Evolutionary conservation across 2,888 invertebrate species (phyloP), one percentile per base, ranked within the genome.

Genomic region (Drosophila colorata): DNA sequence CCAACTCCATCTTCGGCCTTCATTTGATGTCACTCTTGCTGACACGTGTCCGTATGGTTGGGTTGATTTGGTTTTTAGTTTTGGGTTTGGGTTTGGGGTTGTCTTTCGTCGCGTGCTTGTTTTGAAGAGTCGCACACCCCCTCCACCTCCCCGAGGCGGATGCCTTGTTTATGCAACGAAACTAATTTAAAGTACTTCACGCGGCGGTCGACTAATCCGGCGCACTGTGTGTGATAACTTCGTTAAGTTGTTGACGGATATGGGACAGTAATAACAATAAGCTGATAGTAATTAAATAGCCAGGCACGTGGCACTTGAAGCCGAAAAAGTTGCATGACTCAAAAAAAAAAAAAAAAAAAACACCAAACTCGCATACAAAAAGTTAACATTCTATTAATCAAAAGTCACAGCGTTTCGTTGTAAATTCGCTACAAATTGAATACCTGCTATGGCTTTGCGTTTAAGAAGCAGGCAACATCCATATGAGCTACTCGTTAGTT

Each of bases 171-270:
- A 87, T 85, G 86, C 80, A 87, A 87, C 80, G 74, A 81, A 87
- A 85, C 85, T 87, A 84, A 84, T 84, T 87, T 87, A 87, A 87
- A 84, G 82, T 76, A 82, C 83, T 84, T 84, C 72, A 87, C 87
- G 87, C 87, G 81, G 69, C 74, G 87, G 74, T 73, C 78, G 74
- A 47, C 72, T 87, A 78, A 87, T 87, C 82, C 83, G 66, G 52
- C 58, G 59, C 58, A 74, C 77, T 73, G 49, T 69, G 69, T 80
- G 69, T 72, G 85, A 87, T 87, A 83, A 85, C 74, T 87, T 78
- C 56, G 85, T 87, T 74, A 85, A 81, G 78, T 84, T 83, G 73
- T 84, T 84, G 80, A 66, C 81, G 75, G 72, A 69, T 69, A 63
- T 46, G 56, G 73, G 60, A 28, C 53, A 66, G 79, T 76, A 84